Base-by-base conservation (phyloP, 37 sponge, comb jelly and placozoan species). In the Corticium candelabrum region DNA sequence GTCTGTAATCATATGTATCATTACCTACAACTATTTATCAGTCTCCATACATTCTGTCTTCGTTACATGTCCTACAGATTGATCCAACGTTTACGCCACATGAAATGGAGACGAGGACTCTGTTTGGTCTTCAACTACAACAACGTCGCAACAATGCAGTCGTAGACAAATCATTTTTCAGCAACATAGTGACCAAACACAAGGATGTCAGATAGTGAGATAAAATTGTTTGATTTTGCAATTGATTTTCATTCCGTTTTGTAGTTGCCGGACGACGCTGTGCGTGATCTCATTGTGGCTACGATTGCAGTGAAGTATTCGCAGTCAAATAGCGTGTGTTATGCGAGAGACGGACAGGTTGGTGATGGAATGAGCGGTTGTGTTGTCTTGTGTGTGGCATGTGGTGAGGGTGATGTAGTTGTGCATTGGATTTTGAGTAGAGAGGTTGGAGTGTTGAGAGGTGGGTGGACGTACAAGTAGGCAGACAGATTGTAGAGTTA, bases 241-340 rank as follows among this genome's bases (percentile, higher is more conserved):
- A 4, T 70, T 21, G 62, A 50, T 50, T 50, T 11, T 50, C 62
- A 27, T 50, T 50, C 62, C n/a, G n/a, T n/a, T 50, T 50, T 21
- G 62, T 21, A 76, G 41, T 4, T 76, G 29, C 68, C 77, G 11
- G 67, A 27, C 11, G 67, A 68, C 7, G 77, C 77, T 39, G 32
- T 76, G 67, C 29, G 41, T 27, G 77, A 76, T 29, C 68, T 76
- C 5, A 68, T 76, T 27, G 77, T 76, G 41, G 77, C 77, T 5
- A 76, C 77, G 7, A 57, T 76, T 29, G 77, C 77, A 31, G 4
- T 76, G 68, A 76, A 76, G 62, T 76, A 76, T 57, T 62, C 77
- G 5, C 77, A 76, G 32, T 76, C 77, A 7, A 76, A 76, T 35
- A 31, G 31, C 31, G 77, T 76, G n/a, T 76, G 77, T 68, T 76